phyloP scores from a whole-genome alignment of 2,888 invertebrate genomes.

The Nowickia ferox region DNA sequence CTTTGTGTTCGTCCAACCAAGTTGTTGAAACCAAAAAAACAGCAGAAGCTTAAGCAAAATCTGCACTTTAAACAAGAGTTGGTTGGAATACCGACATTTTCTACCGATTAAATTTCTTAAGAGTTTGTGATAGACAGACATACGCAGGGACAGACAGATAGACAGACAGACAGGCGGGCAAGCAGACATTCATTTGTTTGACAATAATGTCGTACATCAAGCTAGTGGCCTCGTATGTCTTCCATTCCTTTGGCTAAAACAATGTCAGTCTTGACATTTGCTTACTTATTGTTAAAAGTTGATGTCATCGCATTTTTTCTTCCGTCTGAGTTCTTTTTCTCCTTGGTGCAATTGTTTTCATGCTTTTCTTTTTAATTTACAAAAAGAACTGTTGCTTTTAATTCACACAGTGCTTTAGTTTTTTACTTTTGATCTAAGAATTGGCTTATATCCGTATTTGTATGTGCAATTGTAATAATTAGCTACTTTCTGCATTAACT shows the following conservation, averaged over 20 bases:
- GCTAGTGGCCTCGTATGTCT: conserved; percentile 74
- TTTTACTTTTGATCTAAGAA: background rate
- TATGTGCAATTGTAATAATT: too few relatives aligned
- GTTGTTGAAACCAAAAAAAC: conserved; percentile 49
- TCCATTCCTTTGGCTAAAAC: conserved; percentile 58
- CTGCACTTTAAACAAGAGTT: conserved; percentile 63
- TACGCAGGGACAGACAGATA: background rate
- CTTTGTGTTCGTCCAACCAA: conserved; percentile 42
- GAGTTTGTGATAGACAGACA: background rate
- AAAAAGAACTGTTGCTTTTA: conserved; percentile 14
- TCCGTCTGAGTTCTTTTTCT: background rate
- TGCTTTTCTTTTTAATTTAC: background rate
- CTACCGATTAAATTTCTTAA: conserved; percentile 36
- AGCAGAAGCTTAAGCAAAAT: conserved; percentile 55
- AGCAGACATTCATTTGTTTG: conserved; percentile 68
- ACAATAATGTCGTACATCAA: conserved; percentile 75
- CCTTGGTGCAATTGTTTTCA: conserved; percentile 5
- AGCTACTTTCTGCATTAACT: too few relatives aligned
- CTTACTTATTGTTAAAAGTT: conserved; percentile 70
- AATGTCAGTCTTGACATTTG: conserved; percentile 74
- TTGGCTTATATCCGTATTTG: background rate
- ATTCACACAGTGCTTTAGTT: conserved; percentile 6
- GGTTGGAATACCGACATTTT: conserved; percentile 45
- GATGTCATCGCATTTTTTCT: conserved; percentile 66
- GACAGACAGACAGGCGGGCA: conserved; percentile 14